phyloP scores from a whole-genome alignment of 2,888 invertebrate species.

The Monoplex corrugatus region DNA sequence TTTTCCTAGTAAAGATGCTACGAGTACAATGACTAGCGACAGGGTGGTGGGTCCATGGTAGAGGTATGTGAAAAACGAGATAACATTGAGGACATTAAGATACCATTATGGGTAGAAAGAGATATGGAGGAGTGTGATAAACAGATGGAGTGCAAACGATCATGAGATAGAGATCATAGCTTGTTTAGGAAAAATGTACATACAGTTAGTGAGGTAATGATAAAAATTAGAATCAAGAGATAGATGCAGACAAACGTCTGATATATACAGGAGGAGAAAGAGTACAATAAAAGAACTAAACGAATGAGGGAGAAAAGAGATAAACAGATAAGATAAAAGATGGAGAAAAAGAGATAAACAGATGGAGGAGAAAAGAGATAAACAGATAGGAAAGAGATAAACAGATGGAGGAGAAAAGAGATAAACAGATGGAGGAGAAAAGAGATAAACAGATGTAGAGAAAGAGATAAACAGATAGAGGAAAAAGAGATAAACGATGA shows the following conservation, averaged over 20 bases:
- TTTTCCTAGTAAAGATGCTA: too few species aligned
- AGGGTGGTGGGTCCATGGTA: too few species aligned
- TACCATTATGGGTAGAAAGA: too few species aligned
- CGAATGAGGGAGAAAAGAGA: background rate
- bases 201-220: too few species aligned
- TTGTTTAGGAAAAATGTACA: too few species aligned
- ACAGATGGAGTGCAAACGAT: too few species aligned
- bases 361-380: background rate
- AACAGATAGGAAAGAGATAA: too few species aligned
- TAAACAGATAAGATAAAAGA: background rate
- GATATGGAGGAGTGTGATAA: too few species aligned
- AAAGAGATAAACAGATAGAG: background rate
- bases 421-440: background rate
- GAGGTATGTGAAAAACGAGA: too few species aligned
- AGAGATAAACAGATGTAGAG: background rate
- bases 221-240: background rate
- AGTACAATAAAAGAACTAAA: background rate
- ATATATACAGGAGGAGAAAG: background rate
- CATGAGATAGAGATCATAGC: too few species aligned
- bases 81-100: too few species aligned
- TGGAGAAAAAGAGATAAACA: background rate
- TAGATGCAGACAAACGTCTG: background rate
- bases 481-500: background rate
- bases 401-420: background rate
- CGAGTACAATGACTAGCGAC: too few species aligned